phyloP scores from a whole-genome alignment of 1,140 invertebrate genomes.

The Drosophila bocki region DNA sequence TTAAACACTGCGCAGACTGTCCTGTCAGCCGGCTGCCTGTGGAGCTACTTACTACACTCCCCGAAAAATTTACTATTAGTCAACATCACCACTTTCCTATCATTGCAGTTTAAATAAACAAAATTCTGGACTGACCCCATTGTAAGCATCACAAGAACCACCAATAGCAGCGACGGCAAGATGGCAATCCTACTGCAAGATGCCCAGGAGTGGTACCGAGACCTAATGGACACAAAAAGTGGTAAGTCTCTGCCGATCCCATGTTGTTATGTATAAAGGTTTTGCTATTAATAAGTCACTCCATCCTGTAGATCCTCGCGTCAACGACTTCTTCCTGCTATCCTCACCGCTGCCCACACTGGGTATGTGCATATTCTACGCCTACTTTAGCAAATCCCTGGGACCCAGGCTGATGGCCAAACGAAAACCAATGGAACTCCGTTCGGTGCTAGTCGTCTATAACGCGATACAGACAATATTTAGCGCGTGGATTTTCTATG shows the following conservation, averaged over 20 bases:
- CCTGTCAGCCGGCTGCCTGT: background rate
- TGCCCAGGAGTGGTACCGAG: constrained; percentile 90
- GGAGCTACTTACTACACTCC: background rate
- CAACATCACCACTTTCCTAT: background rate
- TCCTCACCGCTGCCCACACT: constrained; percentile 95
- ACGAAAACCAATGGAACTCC: constrained; percentile 94
- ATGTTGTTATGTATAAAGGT: too few relatives aligned
- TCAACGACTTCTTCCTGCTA: constrained; percentile 96
- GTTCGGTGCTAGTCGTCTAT: constrained; percentile 93
- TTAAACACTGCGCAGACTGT: constrained; percentile 2
- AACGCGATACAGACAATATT: constrained; percentile 95
- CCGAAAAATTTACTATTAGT: background rate
- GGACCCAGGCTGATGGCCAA: constrained; percentile 96
- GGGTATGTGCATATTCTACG: constrained; percentile 93
- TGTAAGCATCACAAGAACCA: constrained; percentile 11
- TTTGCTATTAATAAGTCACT: constrained; percentile 11
- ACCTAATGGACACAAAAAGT: constrained; percentile 92
- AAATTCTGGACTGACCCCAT: constrained; percentile 11
- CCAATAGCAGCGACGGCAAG: constrained; percentile 40
- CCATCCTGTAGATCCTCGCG: constrained; percentile 91
- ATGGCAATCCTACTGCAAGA: constrained; percentile 86
- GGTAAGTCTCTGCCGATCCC: constrained; percentile 87
- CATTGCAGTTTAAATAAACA: constrained; percentile 15
- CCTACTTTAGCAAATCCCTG: constrained; percentile 92
- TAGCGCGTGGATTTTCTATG: constrained; percentile 96